A percentile compares a stretch with the other conserved stretches of the same genome.
Evolutionary conservation across 2,113 vertebrate genomes (phyloP).

Genomic region (Callopanchax toddi): DNA sequence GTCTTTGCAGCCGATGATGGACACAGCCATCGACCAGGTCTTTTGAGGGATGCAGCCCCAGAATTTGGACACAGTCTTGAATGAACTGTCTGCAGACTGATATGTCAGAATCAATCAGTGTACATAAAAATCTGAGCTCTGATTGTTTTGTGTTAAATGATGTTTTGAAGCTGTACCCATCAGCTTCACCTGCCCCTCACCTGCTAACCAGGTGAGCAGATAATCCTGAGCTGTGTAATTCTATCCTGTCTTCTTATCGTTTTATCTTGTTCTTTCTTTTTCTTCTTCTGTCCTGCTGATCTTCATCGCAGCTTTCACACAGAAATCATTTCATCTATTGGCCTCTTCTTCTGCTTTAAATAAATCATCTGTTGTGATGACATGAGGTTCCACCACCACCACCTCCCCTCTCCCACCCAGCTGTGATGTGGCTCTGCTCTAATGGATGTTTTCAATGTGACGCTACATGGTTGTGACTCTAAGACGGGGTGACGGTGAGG

Average conservation of each 20-base stretch:
- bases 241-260: constrained; percentile 53
- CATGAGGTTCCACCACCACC: constrained; percentile 52
- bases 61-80: too few relatives aligned
- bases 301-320: constrained; percentile 56
- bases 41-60: too few relatives aligned
- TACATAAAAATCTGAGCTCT: too few relatives aligned
- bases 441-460: constrained; percentile 74
- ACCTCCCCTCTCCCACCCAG: constrained; percentile 14
- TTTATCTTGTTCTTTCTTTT: constrained; percentile 32
- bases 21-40: too few relatives aligned
- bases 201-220: constrained; percentile 58
- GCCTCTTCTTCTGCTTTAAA: constrained; percentile 33
- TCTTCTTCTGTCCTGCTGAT: constrained; percentile 41
- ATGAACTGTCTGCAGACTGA: too few relatives aligned
- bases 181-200: constrained; percentile 50
- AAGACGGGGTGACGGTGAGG: constrained; percentile 6
- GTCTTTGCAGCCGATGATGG: too few relatives aligned
- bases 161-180: constrained; percentile 19
- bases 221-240: constrained; percentile 59
- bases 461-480: constrained; percentile 61
- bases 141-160: too few relatives aligned
- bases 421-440: constrained; percentile 64
- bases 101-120: too few relatives aligned
- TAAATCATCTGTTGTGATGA: constrained; percentile 54
- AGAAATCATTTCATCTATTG: constrained; percentile 45